Percentiles rank a stretch among this genome's conserved stretches.
Evolutionary conservation across 2,888 invertebrate genomes (phyloP).

Genomic region (Andricus curvator): DNA sequence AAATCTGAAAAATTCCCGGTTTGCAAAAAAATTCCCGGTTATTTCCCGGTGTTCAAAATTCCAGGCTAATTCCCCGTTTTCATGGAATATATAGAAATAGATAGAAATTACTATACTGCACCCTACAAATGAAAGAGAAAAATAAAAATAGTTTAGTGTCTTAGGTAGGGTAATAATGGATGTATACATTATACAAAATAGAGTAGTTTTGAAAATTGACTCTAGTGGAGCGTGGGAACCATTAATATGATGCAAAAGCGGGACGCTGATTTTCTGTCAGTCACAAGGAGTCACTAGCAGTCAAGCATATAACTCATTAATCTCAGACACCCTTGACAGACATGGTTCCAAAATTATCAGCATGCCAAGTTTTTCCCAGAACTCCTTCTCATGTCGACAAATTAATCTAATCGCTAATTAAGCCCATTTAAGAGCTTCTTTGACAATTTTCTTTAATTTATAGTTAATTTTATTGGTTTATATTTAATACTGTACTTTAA

Average conservation of each 20-base stretch:
- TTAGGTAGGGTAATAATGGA: not conserved
- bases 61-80: not conserved
- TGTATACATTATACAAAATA: not conserved
- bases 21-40: too few species aligned
- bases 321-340: constrained; percentile 23
- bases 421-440: constrained; percentile 1
- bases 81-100: not conserved
- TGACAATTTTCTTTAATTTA: not conserved
- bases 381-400: constrained; percentile 11
- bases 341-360: constrained; percentile 27
- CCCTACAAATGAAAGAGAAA: not conserved
- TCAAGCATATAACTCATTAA: constrained; percentile 16
- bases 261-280: constrained; percentile 30
- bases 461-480: not conserved
- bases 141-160: not conserved
- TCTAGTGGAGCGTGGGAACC: constrained; percentile 16
- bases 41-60: too few species aligned
- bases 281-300: constrained; percentile 5
- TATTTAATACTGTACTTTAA: not conserved
- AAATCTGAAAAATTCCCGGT: too few species aligned
- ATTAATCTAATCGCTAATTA: constrained; percentile 40
- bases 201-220: constrained; percentile 13
- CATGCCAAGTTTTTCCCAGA: constrained; percentile 23
- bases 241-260: constrained; percentile 37
- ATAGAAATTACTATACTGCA: not conserved